phyloP scores from a whole-genome alignment of 2,797 vertebrate species.

The Danio albolineatus region DNA sequence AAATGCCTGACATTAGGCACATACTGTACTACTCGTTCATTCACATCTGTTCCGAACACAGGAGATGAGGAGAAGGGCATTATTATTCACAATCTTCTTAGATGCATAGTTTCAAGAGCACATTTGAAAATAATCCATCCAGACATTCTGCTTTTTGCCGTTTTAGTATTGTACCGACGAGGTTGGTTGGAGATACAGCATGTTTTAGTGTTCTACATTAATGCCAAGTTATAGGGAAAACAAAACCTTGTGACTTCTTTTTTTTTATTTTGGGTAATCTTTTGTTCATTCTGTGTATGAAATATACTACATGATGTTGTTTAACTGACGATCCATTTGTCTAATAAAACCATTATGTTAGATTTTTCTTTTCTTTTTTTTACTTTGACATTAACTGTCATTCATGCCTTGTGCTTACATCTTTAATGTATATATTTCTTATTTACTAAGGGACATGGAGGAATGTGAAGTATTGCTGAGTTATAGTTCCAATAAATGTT shows the following conservation, averaged over 20 bases:
- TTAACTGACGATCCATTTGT: slow-evolving; percentile 49
- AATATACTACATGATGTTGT: slow-evolving; percentile 32
- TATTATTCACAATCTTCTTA: slow-evolving; percentile 39
- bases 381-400: slow-evolving; percentile 52
- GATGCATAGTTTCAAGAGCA: slow-evolving; percentile 38
- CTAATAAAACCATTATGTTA: slow-evolving; percentile 21
- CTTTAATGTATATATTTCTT: slow-evolving; percentile 74
- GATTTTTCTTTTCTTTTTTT: background rate
- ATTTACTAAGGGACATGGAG: slow-evolving; percentile 77
- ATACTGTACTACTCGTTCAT: slow-evolving; percentile 13
- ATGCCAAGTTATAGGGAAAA: slow-evolving; percentile 55
- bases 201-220: slow-evolving; percentile 61
- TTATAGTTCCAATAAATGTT: slow-evolving; percentile 81
- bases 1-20: slow-evolving; percentile 32
- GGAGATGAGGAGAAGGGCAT: slow-evolving; percentile 41
- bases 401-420: slow-evolving; percentile 68
- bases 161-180: slow-evolving; percentile 58
- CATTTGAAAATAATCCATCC: slow-evolving; percentile 52
- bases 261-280: slow-evolving; percentile 29
- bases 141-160: slow-evolving; percentile 53
- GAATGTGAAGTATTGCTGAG: slow-evolving; percentile 78
- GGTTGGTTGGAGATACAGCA: slow-evolving; percentile 50
- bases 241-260: slow-evolving; percentile 27
- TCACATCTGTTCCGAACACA: slow-evolving; percentile 42
- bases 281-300: slow-evolving; percentile 42